phyloP scores from a whole-genome alignment of 2,888 invertebrate genomes.

The Cerastis rubricosa region DNA sequence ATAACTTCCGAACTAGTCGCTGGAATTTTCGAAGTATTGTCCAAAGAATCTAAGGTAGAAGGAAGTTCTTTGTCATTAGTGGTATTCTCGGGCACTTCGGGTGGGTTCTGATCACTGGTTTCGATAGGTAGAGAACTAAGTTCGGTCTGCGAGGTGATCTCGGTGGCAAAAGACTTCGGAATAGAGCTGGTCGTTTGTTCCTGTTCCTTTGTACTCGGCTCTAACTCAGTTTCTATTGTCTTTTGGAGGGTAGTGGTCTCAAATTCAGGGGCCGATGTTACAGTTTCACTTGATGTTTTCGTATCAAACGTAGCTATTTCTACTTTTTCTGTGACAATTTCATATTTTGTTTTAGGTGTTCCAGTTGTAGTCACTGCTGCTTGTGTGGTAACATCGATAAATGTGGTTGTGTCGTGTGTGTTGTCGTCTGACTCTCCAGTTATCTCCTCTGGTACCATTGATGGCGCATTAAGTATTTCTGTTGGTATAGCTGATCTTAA shows the following conservation, averaged over 20 bases:
- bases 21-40: slow-evolving; percentile 71
- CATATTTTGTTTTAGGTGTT: slow-evolving; percentile 53
- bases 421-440: slow-evolving; percentile 75
- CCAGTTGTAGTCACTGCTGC: slow-evolving; percentile 58
- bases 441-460: slow-evolving; percentile 76
- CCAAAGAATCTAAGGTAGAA: slow-evolving; percentile 73
- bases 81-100: slow-evolving; percentile 77
- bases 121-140: slow-evolving; percentile 86
- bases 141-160: slow-evolving; percentile 85
- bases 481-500: slow-evolving; percentile 85
- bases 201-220: slow-evolving; percentile 67
- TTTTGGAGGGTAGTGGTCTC: slow-evolving; percentile 62
- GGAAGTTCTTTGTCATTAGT: slow-evolving; percentile 72
- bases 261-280: slow-evolving; percentile 53
- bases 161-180: slow-evolving; percentile 79
- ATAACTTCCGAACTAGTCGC: slow-evolving; percentile 75
- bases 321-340: slow-evolving; percentile 49
- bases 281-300: slow-evolving; percentile 60
- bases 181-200: slow-evolving; percentile 76
- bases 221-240: slow-evolving; percentile 53
- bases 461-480: slow-evolving; percentile 79
- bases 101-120: slow-evolving; percentile 87
- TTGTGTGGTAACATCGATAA: slow-evolving; percentile 20
- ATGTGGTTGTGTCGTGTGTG: slow-evolving; percentile 66
- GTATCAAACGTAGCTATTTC: slow-evolving; percentile 24